Evolutionary conservation across 1,140 invertebrate genomes (phyloP), one percentile per base, ranked within the genome.

Genomic region (Drosophila paulistorum): DNA sequence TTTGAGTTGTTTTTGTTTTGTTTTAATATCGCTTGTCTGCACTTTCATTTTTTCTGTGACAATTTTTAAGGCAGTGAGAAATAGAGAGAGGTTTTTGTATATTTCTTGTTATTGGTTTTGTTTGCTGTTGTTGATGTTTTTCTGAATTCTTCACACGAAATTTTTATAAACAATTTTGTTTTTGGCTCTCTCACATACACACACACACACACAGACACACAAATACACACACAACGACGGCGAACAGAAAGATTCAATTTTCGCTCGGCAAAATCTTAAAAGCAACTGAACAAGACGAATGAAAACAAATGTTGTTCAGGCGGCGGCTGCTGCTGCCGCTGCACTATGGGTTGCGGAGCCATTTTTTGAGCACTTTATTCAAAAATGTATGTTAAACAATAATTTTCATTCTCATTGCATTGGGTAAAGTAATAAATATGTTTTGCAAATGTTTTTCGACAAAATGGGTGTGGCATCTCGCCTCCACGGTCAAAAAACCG

Each of bases 181-280:
- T 10, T 66, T 71, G 51, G 26, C 54, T 33, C 51, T 30, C 35
- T 37, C 54, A 55, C 51, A 42, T 70, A 68, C 20, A 1, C 20
- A 23, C 20, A 23, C 20, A 23, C 20, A 23, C 20, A 23, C 57
- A 71, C 20, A 23, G 1, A 23, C 57, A 71, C 37, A 71, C 63
- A 70, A 39, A 48, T 51, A 71, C 73, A 77, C 75, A 69, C 68
- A 77, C 78, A 58, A 66, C 81, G 65, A 68, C 74, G 57, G 64
- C 69, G 68, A 71, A 64, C 74, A 77, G 76, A 80, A 59, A 81
- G 65, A 76, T 71, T 63, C 74, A 79, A 81, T 89, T 86, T 89
- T 82, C 81, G 83, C 84, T 91, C 82, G 84, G 89, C 89, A 91
- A 91, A 91, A 91, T 91, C 89, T 91, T 85, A 76, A 90, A 91